Evolutionary conservation across 2,888 invertebrate genomes (phyloP).

Genomic region (Chamaedrilus cognettii): DNA sequence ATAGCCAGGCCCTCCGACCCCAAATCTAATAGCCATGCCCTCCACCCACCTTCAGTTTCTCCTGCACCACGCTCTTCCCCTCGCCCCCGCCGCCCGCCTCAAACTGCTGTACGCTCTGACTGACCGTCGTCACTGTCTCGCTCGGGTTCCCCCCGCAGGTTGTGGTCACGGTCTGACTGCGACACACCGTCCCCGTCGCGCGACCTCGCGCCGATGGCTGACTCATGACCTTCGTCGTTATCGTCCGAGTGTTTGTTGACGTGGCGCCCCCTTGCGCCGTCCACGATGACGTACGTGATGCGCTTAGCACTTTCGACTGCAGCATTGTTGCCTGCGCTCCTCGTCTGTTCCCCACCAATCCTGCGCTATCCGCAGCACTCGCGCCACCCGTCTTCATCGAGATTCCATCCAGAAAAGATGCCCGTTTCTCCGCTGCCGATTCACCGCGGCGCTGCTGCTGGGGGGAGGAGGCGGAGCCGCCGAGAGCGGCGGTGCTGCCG

Average conservation of each 20-base stretch:
- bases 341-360: not conserved
- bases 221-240: not conserved
- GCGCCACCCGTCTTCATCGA: too few species aligned
- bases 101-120: too few species aligned
- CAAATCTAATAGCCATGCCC: too few species aligned
- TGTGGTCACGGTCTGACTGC: not conserved
- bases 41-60: not conserved
- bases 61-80: not conserved
- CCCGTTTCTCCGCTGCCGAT: not conserved
- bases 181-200: not conserved
- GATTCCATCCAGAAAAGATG: not conserved
- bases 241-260: not conserved
- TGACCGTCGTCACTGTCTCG: too few species aligned
- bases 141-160: not conserved
- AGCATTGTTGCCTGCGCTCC: not conserved
- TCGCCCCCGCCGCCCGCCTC: not conserved
- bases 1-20: too few species aligned
- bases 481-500: not conserved
- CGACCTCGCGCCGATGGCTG: slow-evolving; percentile 1
- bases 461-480: not conserved
- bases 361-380: too few species aligned
- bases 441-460: not conserved
- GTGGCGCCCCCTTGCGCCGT: not conserved
- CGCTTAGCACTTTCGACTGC: not conserved
- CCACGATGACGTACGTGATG: not conserved